Evolutionary conservation across 2,113 vertebrate species (phyloP).

Genomic region (Lontra canadensis): DNA sequence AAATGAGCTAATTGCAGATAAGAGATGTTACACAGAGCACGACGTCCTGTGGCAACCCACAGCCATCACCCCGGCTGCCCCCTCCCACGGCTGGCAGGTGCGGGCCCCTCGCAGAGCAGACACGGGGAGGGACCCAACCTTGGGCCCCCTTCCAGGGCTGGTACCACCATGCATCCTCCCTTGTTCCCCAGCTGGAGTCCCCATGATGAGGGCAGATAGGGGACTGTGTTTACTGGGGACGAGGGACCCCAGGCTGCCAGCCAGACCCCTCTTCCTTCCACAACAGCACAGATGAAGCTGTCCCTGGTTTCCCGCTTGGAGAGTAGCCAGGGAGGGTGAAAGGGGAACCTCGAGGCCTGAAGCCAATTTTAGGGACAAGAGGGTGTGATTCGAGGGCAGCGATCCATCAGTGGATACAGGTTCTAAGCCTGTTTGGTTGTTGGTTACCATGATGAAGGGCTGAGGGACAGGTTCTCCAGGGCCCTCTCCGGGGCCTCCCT

Average conservation of each 20-base stretch:
- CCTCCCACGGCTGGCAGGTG: background rate
- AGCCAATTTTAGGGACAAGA: background rate
- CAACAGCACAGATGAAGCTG: background rate
- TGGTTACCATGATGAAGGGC: background rate
- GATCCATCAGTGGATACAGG: background rate
- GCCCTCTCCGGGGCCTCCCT: background rate
- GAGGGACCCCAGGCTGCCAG: background rate
- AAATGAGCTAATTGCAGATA: conserved; percentile 91
- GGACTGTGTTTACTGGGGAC: background rate
- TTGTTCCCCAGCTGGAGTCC: background rate
- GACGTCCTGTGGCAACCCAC: conserved; percentile 54
- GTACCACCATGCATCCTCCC: accelerated
- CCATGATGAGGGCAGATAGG: background rate
- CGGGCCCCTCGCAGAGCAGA: background rate
- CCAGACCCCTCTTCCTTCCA: background rate
- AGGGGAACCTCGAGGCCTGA: background rate
- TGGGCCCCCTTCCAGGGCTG: background rate
- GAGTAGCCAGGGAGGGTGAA: background rate
- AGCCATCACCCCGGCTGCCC: background rate
- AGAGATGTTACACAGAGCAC: conserved; percentile 84
- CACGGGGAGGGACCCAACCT: background rate
- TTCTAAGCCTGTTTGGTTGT: background rate
- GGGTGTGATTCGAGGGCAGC: background rate
- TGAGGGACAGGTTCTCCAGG: background rate
- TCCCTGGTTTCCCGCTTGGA: background rate